Percentiles rank a stretch among this genome's conserved stretches.
These are phyloP conservation scores for Physeter macrocephalus DNA, from an alignment of 2,113 vertebrate genomes.

Conservation along the genomic window DNA sequence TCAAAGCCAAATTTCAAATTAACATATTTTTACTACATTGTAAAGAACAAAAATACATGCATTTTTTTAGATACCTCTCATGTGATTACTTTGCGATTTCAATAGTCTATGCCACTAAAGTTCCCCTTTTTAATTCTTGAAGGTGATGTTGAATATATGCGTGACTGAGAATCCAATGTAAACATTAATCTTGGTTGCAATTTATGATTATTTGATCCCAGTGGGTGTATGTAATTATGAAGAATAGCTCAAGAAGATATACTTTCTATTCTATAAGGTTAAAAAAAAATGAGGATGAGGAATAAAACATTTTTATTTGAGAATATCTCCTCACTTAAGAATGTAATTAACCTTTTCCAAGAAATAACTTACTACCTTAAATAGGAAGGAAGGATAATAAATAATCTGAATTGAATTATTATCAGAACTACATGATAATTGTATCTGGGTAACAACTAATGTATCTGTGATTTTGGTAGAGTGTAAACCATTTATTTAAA, in stretches of 20 bases:
- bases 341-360: slow-evolving; percentile 11
- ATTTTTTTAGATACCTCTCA: not conserved
- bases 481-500: not conserved
- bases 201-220: slow-evolving; percentile 37
- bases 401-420: not conserved
- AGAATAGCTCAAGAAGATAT: slow-evolving; percentile 23
- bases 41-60: slow-evolving; percentile 18
- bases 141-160: not conserved
- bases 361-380: not conserved
- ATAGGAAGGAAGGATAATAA: not conserved
- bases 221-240: slow-evolving; percentile 3
- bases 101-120: slow-evolving; percentile 28
- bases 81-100: slow-evolving; percentile 24
- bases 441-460: not conserved
- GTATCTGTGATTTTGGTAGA: not conserved
- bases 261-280: not conserved
- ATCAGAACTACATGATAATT: not conserved
- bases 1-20: slow-evolving; percentile 32
- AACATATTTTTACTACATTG: not conserved
- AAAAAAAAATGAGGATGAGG: not conserved
- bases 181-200: slow-evolving; percentile 43
- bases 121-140: slow-evolving; percentile 28
- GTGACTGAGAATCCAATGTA: slow-evolving; percentile 34
- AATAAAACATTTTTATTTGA: slow-evolving; percentile 36
- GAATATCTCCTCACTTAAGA: not conserved